Conservation (phyloP, 2,888 invertebrate genomes). For the Alitta virens region DNA sequence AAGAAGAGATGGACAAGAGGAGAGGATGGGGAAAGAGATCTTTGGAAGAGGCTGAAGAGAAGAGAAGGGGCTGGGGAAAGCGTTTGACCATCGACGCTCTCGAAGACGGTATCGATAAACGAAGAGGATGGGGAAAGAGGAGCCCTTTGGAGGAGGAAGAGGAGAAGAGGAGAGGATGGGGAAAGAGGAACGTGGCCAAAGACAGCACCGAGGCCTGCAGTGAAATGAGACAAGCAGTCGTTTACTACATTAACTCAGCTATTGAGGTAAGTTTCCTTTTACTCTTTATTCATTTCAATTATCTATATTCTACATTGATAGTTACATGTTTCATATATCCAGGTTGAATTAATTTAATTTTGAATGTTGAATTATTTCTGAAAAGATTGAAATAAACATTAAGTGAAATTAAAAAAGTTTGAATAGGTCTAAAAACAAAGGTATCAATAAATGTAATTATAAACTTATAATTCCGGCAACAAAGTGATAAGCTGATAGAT, state of each 20-base stretch:
- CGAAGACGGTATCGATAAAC: slow-evolving; percentile 17
- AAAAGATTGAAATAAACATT: too few relatives aligned
- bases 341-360: too few relatives aligned
- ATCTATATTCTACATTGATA: too few relatives aligned
- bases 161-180: slow-evolving; percentile 16
- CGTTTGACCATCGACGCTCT: neutral
- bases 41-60: slow-evolving; percentile 3
- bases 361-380: too few relatives aligned
- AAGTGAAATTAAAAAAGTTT: too few relatives aligned
- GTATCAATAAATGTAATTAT: too few relatives aligned
- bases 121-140: slow-evolving; percentile 24
- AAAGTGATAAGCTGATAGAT: too few relatives aligned
- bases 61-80: slow-evolving; percentile 12
- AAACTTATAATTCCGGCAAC: too few relatives aligned
- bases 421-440: too few relatives aligned
- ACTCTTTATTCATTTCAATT: too few relatives aligned
- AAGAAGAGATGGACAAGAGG: slow-evolving; percentile 8
- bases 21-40: slow-evolving; percentile 15
- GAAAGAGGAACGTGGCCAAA: slow-evolving; percentile 4
- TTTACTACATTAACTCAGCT: slow-evolving; percentile 11
- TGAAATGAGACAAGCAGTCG: slow-evolving; percentile 7
- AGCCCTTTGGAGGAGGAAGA: neutral
- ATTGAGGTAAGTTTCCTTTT: slow-evolving; percentile 11
- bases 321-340: too few relatives aligned
- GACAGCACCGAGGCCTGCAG: neutral